Conservation (phyloP, 2,888 invertebrate species). For the Buathra laborator region DNA sequence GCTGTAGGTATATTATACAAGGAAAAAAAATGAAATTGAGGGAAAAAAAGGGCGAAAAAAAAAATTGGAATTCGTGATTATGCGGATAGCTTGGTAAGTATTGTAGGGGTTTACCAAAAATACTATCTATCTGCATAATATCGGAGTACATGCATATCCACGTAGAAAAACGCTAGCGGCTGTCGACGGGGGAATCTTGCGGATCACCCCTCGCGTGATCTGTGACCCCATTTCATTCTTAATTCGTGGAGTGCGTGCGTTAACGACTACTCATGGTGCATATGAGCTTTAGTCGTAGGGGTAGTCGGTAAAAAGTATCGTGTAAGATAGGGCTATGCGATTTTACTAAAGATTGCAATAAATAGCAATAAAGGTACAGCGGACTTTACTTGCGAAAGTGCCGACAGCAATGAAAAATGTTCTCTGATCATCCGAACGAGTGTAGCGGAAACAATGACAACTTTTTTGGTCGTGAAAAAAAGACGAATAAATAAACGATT, state of each 20-base stretch:
- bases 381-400: too few species aligned
- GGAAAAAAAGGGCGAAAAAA: not conserved
- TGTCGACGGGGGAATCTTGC: not conserved
- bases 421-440: too few species aligned
- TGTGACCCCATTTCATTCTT: constrained; percentile 1
- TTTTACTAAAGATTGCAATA: too few species aligned
- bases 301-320: not conserved
- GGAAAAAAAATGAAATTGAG: not conserved
- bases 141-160: not conserved
- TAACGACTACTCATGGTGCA: constrained; percentile 21
- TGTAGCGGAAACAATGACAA: too few species aligned
- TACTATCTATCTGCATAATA: not conserved
- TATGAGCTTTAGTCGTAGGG: not conserved
- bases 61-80: constrained; percentile 38
- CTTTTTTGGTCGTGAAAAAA: too few species aligned
- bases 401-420: too few species aligned
- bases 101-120: constrained; percentile 13
- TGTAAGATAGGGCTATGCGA: not conserved
- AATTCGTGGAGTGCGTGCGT: constrained; percentile 20
- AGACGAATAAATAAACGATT: too few species aligned
- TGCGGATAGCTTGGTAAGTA: not conserved
- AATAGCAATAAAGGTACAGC: too few species aligned
- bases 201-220: constrained; percentile 3
- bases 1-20: not conserved
- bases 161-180: not conserved